Base-by-base conservation (phyloP, 2,113 vertebrate species). In the Tychaedon coryphoeus region DNA sequence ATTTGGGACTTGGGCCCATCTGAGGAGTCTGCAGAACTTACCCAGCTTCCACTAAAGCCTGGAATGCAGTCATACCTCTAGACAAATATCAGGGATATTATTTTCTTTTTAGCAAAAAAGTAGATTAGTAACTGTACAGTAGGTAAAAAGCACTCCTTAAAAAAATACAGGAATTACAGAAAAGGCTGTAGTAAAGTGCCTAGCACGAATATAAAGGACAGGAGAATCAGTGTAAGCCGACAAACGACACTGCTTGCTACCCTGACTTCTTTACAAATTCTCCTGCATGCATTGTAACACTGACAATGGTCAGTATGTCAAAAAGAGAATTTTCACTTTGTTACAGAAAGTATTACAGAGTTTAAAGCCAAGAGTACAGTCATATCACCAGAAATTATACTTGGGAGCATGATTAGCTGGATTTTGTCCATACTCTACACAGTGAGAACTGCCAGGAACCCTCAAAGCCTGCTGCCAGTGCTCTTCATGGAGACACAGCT, bases 111-210 rank as follows among this genome's bases (percentile, higher is more conserved):
- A 88, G 90, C 94, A 94, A 93, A 96, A 78, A 92, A 86, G 50
- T 90, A 91, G 62, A 86, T 86, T 89, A 95, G 56, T 81, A 92
- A 94, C 93, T 95, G 92, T 95, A 96, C 93, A 96, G 53, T 90
- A 94, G 86, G 43, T 95, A 97, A 90, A 96, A 95, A 96, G 85
- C 74, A 80, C 40, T 94, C 64, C 64, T 96, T 79, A 72, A 93
- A 94, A 90, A 95, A 95, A 91, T 47, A 91, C 90, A 80, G 86
- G 43, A 83, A 38, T 90, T 73, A 80, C 92, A 88, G 34, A 76
- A 88, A 91, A 95, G 67, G 76, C 90, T 90, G 67, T 90, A 96
- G 78, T 94, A 96, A 97, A 96, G 94, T 96, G 94, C 93, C 90
- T 88, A 92, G 85, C 93, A 92, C 92, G 56, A 80, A 88, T 93